Percentiles rank a stretch among this genome's conserved stretches.
These are phyloP conservation scores for Catharus bicknelli DNA, from an alignment of 2,113 vertebrate species.

Conservation along the genomic window DNA sequence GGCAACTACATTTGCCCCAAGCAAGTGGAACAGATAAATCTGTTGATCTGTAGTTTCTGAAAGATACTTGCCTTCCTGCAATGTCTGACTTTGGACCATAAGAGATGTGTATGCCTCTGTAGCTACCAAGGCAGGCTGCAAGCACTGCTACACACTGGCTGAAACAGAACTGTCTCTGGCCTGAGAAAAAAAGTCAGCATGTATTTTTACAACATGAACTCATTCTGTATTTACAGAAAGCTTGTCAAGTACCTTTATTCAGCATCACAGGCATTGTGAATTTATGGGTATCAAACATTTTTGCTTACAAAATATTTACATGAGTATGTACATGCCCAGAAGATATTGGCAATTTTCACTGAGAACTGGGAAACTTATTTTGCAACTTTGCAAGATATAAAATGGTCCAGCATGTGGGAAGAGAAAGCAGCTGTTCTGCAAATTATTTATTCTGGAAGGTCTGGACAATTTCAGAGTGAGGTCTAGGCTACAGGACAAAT, in stretches of 20 bases:
- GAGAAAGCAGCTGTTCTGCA: not conserved
- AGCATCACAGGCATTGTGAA: not conserved
- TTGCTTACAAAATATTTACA: not conserved
- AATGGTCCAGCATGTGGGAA: not conserved
- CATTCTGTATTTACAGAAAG: not conserved
- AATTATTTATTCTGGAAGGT: not conserved
- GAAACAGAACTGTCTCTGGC: not conserved
- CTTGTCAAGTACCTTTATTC: not conserved
- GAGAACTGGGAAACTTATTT: not conserved
- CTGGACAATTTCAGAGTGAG: not conserved
- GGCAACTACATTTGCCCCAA: conserved; percentile 1
- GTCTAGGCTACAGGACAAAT: not conserved
- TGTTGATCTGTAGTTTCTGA: not conserved
- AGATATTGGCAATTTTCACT: not conserved
- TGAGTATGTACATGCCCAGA: not conserved
- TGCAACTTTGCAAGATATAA: not conserved
- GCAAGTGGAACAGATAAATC: not conserved
- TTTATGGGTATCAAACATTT: not conserved
- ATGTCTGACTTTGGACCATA: not conserved
- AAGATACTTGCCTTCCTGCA: not conserved
- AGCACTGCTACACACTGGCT: not conserved
- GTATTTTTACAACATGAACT: not conserved
- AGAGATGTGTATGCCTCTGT: not conserved
- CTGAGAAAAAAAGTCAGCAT: not conserved
- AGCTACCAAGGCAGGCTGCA: not conserved